phyloP scores from a whole-genome alignment of 2,797 vertebrate species.

The Sebastes minor region DNA sequence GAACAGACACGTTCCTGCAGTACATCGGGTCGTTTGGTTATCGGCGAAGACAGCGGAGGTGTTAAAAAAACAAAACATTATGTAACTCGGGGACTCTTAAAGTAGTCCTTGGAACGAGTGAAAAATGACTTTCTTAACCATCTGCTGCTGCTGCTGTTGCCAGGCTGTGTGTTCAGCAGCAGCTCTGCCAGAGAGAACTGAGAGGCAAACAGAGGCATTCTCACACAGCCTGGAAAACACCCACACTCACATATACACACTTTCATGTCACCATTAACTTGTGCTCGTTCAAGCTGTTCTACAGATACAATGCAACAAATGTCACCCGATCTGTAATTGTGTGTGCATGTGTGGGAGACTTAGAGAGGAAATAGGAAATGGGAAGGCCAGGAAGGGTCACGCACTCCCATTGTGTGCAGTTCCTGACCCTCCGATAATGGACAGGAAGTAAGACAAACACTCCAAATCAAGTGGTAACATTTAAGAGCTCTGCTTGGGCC shows the following conservation, averaged over 20 bases:
- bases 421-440: conserved; percentile 57
- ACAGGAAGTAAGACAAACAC: conserved; percentile 68
- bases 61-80: conserved; percentile 35
- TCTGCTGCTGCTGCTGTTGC: conserved; percentile 71
- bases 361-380: conserved; percentile 45
- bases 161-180: conserved; percentile 45
- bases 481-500: conserved; percentile 16
- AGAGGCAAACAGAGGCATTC: conserved; percentile 43
- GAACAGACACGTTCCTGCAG: background rate
- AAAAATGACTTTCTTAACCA: conserved; percentile 60
- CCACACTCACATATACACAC: conserved; percentile 15
- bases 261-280: conserved; percentile 1
- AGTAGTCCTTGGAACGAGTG: conserved; percentile 28
- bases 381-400: conserved; percentile 12
- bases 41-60: conserved; percentile 2
- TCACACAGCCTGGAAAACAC: conserved; percentile 44
- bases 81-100: conserved; percentile 32
- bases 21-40: background rate
- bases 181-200: conserved; percentile 36
- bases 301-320: conserved; percentile 13
- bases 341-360: background rate
- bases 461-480: conserved; percentile 68
- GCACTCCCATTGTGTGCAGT: conserved; percentile 60
- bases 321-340: background rate
- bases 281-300: conserved; percentile 30